phyloP scores from a whole-genome alignment of 1,140 invertebrate species.

The Asbolus verrucosus region DNA sequence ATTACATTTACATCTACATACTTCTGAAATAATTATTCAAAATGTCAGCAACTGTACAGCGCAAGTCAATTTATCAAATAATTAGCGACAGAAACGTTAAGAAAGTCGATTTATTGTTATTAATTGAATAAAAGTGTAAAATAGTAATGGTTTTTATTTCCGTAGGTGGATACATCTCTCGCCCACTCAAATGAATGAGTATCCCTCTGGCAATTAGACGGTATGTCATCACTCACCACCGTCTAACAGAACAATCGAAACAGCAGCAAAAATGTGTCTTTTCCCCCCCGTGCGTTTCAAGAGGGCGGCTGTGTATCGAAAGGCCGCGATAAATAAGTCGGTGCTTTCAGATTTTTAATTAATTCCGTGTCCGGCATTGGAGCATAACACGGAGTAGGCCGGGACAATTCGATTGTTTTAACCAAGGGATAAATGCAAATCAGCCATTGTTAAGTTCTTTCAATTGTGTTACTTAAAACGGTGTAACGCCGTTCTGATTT shows the following conservation, averaged over 20 bases:
- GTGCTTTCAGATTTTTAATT: conserved; percentile 25
- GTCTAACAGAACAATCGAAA: too few relatives aligned
- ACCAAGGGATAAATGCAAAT: conserved; percentile 53
- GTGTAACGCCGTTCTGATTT: conserved; percentile 51
- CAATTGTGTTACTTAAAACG: conserved; percentile 55
- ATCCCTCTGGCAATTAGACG: background rate
- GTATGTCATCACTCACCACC: too few relatives aligned
- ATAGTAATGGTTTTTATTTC: too few relatives aligned
- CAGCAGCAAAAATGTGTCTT: too few relatives aligned
- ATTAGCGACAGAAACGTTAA: too few relatives aligned
- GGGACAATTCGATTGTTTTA: conserved; percentile 50
- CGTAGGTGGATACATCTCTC: too few relatives aligned
- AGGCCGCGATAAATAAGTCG: conserved; percentile 7
- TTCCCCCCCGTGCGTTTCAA: background rate
- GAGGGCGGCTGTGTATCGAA: background rate
- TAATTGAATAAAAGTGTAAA: too few relatives aligned
- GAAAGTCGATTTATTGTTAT: too few relatives aligned
- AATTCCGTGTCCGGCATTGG: conserved; percentile 40
- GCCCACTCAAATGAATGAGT: background rate
- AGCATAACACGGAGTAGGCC: conserved; percentile 27
- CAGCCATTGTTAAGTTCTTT: conserved; percentile 54
- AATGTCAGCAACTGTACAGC: too few relatives aligned
- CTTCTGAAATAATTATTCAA: too few relatives aligned
- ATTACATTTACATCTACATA: too few relatives aligned
- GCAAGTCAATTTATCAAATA: too few relatives aligned